Evolutionary conservation across 2,888 invertebrate species (phyloP).

Genomic region (Hyalella azteca): DNA sequence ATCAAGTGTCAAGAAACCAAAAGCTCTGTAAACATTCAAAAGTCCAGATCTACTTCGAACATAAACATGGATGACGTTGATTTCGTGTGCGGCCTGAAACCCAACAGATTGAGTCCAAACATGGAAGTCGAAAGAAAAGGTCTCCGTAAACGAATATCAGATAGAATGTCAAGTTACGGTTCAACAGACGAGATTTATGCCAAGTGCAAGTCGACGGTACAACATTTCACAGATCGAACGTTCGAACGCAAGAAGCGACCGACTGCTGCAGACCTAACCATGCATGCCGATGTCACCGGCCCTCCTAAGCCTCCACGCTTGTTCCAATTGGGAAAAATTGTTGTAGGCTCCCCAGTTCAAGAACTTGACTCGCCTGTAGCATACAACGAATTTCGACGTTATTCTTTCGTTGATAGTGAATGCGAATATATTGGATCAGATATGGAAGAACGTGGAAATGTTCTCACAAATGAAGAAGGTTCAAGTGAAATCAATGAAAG

Average conservation of each 20-base stretch:
- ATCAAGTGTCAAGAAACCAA: background rate
- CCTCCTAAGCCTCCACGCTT: slow-evolving; percentile 28
- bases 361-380: slow-evolving; percentile 21
- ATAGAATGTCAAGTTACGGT: slow-evolving; percentile 19
- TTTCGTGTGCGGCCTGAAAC: background rate
- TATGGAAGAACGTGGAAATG: background rate
- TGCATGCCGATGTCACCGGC: background rate
- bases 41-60: slow-evolving; percentile 16
- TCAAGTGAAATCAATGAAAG: no score
- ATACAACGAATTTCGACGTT: slow-evolving; percentile 23
- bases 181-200: slow-evolving; percentile 22
- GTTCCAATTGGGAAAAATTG: background rate
- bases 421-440: background rate
- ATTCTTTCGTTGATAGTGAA: slow-evolving; percentile 15
- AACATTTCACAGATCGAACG: slow-evolving; percentile 1
- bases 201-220: slow-evolving; percentile 38
- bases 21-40: background rate
- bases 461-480: no score
- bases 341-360: background rate
- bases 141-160: background rate
- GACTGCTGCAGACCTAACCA: background rate
- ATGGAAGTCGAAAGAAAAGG: slow-evolving; percentile 8
- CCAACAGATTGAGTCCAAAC: background rate
- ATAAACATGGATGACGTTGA: slow-evolving; percentile 15
- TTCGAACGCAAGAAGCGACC: slow-evolving; percentile 23